Conservation (phyloP, 1,140 invertebrate species). For the Euura lappo region DNA sequence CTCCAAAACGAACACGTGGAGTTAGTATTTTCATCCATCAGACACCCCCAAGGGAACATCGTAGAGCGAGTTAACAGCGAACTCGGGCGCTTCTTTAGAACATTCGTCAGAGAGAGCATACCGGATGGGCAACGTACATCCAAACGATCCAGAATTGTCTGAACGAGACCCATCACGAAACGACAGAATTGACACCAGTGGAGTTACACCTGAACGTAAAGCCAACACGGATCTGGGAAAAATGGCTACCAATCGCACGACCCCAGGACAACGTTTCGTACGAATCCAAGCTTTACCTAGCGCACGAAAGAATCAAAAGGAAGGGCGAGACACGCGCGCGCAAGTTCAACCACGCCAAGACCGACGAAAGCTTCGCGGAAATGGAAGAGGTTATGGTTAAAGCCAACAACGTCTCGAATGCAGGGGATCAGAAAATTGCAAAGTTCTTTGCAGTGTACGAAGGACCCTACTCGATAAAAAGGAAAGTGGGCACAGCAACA, state of each 20-base stretch:
- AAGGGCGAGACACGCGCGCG: too few relatives aligned
- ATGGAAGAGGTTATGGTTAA: background rate
- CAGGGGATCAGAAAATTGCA: background rate
- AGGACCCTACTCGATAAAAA: slow-evolving; percentile 13
- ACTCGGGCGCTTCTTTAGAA: slow-evolving; percentile 19
- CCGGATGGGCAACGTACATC: slow-evolving; percentile 37
- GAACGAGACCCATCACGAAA: too few relatives aligned
- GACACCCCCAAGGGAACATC: slow-evolving; percentile 25
- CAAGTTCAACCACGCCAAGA: too few relatives aligned
- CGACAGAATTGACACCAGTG: too few relatives aligned
- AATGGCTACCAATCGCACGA: too few relatives aligned
- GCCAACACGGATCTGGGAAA: too few relatives aligned
- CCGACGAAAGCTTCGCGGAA: too few relatives aligned
- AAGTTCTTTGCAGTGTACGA: slow-evolving; percentile 18
- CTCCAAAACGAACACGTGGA: background rate
- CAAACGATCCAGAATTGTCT: too few relatives aligned
- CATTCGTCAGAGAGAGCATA: slow-evolving; percentile 43
- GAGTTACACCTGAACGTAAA: too few relatives aligned
- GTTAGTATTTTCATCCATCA: slow-evolving; percentile 14
- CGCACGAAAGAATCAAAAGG: too few relatives aligned
- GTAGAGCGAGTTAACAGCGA: slow-evolving; percentile 20
- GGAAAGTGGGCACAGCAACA: background rate
- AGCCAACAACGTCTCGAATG: slow-evolving; percentile 10
- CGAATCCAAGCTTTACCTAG: too few relatives aligned
- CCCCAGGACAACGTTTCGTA: too few relatives aligned